Conservation (phyloP, 2,797 vertebrate genomes). For the Gorsachius magnificus region DNA sequence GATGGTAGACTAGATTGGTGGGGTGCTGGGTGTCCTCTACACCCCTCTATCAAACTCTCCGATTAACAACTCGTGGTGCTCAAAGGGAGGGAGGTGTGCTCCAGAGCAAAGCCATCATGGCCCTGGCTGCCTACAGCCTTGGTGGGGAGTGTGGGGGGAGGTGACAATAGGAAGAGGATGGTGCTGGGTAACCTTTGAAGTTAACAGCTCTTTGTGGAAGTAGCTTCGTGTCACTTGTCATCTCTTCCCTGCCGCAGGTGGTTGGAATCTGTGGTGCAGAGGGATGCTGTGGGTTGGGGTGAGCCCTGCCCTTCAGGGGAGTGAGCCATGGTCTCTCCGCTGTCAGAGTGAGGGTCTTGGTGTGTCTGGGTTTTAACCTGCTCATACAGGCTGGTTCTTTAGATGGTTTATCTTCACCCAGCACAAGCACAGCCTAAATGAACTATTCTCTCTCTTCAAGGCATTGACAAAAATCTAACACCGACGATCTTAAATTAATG, state of each 20-base stretch:
- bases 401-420: background rate
- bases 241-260: background rate
- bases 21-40: background rate
- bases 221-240: background rate
- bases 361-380: background rate
- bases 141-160: background rate
- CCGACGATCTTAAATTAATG: slow-evolving; percentile 16
- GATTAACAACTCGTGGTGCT: background rate
- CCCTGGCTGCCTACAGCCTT: background rate
- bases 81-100: background rate
- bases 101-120: background rate
- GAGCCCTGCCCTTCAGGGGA: background rate
- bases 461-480: background rate
- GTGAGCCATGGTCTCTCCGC: accelerated
- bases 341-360: accelerated
- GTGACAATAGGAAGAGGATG: background rate
- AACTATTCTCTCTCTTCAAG: background rate
- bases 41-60: background rate
- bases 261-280: background rate
- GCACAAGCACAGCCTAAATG: background rate
- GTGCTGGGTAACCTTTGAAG: background rate
- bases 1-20: background rate
- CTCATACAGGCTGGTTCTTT: background rate
- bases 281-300: background rate
- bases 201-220: background rate